These are phyloP conservation scores for Sorex maritimensis DNA, from an alignment of 2,797 vertebrate genomes.

Conservation along the genomic window DNA sequence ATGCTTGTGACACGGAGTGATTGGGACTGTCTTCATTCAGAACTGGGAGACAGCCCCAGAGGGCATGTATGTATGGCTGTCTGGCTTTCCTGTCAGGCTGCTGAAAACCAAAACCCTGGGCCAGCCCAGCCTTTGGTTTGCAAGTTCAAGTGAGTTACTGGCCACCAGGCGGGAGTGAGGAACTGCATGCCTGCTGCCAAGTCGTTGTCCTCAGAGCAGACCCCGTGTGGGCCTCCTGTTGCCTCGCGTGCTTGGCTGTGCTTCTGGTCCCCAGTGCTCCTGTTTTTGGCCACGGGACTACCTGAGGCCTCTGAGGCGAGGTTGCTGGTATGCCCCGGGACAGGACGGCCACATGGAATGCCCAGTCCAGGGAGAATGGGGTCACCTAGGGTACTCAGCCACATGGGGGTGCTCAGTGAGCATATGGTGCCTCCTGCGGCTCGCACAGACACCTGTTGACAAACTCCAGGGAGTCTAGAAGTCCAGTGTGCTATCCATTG, in stretches of 20 bases:
- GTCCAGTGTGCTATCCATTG: too few species aligned
- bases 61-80: background rate
- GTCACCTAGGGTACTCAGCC: background rate
- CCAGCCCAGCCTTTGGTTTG: constrained; percentile 22
- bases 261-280: background rate
- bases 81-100: constrained; percentile 31
- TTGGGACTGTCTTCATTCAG: background rate
- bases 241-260: background rate
- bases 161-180: constrained; percentile 9
- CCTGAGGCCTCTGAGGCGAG: background rate
- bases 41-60: constrained; percentile 15
- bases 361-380: background rate
- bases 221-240: fast-evolving
- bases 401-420: background rate
- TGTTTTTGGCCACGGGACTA: background rate
- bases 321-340: background rate
- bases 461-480: background rate
- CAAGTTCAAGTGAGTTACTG: constrained; percentile 15
- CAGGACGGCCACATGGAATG: too few species aligned
- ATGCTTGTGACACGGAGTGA: constrained; percentile 61
- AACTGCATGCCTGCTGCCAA: fast-evolving
- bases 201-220: background rate
- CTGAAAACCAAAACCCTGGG: constrained; percentile 34
- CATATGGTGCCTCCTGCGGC: background rate
- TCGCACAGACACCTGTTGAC: background rate